Percentiles rank a stretch among this genome's conserved stretches.
Conservation (phyloP, 2,888 invertebrate species). For the Fissipunctia ypsillon region DNA sequence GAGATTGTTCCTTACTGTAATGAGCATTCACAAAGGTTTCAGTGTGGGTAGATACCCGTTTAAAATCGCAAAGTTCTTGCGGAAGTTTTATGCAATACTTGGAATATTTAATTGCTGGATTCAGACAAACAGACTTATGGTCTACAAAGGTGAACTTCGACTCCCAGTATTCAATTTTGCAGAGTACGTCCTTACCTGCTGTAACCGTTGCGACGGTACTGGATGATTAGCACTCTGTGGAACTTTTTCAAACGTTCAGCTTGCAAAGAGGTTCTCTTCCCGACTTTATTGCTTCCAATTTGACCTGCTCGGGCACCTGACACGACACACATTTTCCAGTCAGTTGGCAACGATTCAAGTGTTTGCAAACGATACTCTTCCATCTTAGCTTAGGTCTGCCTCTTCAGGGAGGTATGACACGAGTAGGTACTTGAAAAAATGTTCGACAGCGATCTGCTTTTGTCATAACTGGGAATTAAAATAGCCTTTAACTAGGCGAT, state of each 20-base stretch:
- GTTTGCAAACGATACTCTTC: constrained; percentile 48
- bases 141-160: background rate
- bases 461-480: background rate
- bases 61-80: background rate
- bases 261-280: constrained; percentile 26
- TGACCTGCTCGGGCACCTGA: constrained; percentile 42
- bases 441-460: background rate
- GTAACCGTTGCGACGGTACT: background rate
- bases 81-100: background rate
- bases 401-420: constrained; percentile 19
- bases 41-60: background rate
- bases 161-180: background rate
- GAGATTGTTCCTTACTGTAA: background rate
- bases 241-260: constrained; percentile 27
- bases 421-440: constrained; percentile 15
- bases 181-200: background rate
- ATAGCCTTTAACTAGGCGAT: background rate
- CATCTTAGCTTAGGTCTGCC: constrained; percentile 48
- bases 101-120: background rate
- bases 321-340: constrained; percentile 30
- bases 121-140: background rate
- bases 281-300: constrained; percentile 51
- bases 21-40: background rate
- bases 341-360: constrained; percentile 54
- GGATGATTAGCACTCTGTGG: constrained; percentile 10